phyloP scores from a whole-genome alignment of 2,797 vertebrate genomes.

The Pseudochaenichthys georgianus region DNA sequence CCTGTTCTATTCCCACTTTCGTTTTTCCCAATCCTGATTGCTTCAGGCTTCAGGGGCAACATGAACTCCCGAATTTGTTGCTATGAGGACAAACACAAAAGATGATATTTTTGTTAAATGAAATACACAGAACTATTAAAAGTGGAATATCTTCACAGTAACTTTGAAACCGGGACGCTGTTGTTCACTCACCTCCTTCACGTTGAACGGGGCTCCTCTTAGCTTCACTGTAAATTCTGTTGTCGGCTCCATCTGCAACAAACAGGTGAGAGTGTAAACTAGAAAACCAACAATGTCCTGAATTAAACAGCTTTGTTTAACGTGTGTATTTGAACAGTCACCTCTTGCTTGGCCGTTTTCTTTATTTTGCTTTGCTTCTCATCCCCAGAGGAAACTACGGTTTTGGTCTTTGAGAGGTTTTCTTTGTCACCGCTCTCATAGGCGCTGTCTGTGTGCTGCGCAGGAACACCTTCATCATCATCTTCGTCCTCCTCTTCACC shows the following conservation, averaged over 20 bases:
- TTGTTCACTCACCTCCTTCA: constrained; percentile 87
- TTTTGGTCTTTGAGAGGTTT: constrained; percentile 40
- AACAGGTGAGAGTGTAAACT: constrained; percentile 19
- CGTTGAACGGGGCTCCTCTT: constrained; percentile 89
- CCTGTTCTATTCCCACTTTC: constrained; percentile 91
- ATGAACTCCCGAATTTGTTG: constrained; percentile 93
- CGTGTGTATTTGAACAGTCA: constrained; percentile 7
- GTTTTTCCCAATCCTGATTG: constrained; percentile 89
- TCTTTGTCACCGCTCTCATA: constrained; percentile 74
- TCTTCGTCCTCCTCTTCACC: constrained; percentile 54
- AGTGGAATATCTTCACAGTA: background rate
- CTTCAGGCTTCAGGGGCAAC: constrained; percentile 90
- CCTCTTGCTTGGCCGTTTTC: constrained; percentile 70
- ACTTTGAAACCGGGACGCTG: background rate
- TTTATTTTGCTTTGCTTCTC: constrained; percentile 55
- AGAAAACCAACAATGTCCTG: background rate
- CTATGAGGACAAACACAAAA: constrained; percentile 71
- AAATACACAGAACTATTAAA: background rate
- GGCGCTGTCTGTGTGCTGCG: constrained; percentile 75
- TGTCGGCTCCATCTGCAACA: constrained; percentile 72
- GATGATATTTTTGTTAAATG: background rate
- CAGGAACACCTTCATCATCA: constrained; percentile 16
- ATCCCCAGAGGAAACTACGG: constrained; percentile 37
- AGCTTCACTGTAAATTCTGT: constrained; percentile 92
- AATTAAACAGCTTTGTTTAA: background rate